phyloP scores from a whole-genome alignment of 1,140 invertebrate genomes.

The Triops cancriformis region DNA sequence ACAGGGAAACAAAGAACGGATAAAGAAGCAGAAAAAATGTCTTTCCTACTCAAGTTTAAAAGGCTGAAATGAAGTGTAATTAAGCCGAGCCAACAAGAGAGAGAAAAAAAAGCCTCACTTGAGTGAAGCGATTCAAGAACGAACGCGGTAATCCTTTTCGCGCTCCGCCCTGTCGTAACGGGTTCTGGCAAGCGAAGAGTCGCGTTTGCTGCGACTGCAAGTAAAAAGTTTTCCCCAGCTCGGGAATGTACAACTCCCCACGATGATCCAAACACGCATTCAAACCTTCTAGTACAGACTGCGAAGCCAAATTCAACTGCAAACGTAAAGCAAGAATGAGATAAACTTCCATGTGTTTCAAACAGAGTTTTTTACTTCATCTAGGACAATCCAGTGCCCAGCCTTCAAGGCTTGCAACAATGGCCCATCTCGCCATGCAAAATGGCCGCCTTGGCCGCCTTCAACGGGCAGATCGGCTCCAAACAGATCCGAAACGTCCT shows the following conservation, averaged over 20 bases:
- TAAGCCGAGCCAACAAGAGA: not conserved
- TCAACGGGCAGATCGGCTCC: slow-evolving; percentile 94
- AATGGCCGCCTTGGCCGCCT: slow-evolving; percentile 70
- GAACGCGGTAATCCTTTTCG: slow-evolving; percentile 91
- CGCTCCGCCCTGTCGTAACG: slow-evolving; percentile 88
- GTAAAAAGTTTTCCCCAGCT: slow-evolving; percentile 78
- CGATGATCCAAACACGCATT: slow-evolving; percentile 98
- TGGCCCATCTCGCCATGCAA: slow-evolving; percentile 94
- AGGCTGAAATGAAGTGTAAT: too few species aligned
- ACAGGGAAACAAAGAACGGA: too few species aligned
- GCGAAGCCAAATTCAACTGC: slow-evolving; percentile 89
- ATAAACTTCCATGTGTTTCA: not conserved
- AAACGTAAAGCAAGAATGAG: slow-evolving; percentile 28
- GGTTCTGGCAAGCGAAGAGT: slow-evolving; percentile 98
- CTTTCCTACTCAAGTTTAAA: too few species aligned
- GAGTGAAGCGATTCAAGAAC: slow-evolving; percentile 96
- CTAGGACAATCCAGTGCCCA: slow-evolving; percentile 93
- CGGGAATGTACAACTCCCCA: slow-evolving; percentile 91
- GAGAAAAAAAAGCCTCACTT: slow-evolving; percentile 47
- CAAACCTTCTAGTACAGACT: slow-evolving; percentile 94
- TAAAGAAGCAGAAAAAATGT: too few species aligned
- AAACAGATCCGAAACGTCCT: slow-evolving; percentile 96
- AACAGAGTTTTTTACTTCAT: slow-evolving; percentile 56
- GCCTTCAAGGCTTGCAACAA: slow-evolving; percentile 83
- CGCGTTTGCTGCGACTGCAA: slow-evolving; percentile 59